phyloP scores from a whole-genome alignment of 2,797 vertebrate genomes.

The Xenentodon cancila region DNA sequence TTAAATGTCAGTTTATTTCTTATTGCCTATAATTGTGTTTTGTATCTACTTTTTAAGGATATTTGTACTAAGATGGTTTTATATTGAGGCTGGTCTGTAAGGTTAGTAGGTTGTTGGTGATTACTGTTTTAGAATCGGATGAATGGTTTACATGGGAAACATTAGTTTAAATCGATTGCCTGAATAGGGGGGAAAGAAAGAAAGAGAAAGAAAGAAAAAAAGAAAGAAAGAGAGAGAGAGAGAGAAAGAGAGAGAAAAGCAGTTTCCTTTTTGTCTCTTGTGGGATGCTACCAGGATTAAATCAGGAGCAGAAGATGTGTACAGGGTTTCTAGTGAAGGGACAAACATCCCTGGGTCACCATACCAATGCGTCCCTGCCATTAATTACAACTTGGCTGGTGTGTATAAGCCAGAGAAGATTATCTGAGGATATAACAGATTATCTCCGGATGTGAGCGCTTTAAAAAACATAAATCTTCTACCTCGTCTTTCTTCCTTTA shows the following conservation, averaged over 20 bases:
- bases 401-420: constrained; percentile 72
- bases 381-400: constrained; percentile 72
- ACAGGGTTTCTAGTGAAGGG: constrained; percentile 35
- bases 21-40: not conserved
- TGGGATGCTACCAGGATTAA: constrained; percentile 21
- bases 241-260: not conserved
- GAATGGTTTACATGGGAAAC: constrained; percentile 3
- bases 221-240: too few relatives aligned
- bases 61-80: not conserved
- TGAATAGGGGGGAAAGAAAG: not conserved
- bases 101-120: not conserved
- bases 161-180: constrained; percentile 3
- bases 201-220: not conserved
- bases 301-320: constrained; percentile 45
- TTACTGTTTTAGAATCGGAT: not conserved
- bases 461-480: constrained; percentile 72
- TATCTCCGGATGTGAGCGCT: constrained; percentile 76
- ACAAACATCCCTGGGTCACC: constrained; percentile 69
- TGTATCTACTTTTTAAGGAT: not conserved
- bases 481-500: constrained; percentile 59
- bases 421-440: constrained; percentile 76
- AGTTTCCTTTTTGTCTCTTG: not conserved
- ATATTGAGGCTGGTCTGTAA: too few relatives aligned
- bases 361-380: constrained; percentile 64
- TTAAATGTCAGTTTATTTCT: not conserved